phyloP scores from a whole-genome alignment of 2,797 vertebrate species.

The Tragelaphus eurycerus region DNA sequence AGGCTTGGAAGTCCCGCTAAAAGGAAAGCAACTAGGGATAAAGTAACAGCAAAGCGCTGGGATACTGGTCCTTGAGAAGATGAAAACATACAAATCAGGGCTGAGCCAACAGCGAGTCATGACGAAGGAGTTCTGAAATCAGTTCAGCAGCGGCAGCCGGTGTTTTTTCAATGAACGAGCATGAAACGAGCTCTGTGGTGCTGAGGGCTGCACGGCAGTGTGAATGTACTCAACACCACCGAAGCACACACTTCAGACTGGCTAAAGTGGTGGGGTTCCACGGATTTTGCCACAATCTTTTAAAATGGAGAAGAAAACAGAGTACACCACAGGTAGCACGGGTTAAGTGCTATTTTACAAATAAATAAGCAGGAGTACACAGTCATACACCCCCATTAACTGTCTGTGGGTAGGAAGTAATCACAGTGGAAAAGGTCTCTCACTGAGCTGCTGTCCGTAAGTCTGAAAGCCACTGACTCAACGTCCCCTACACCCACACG shows the following conservation, averaged over 20 bases:
- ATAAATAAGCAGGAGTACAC: not conserved
- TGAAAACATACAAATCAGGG: not conserved
- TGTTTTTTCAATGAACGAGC: not conserved
- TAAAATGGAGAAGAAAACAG: not conserved
- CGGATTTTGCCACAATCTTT: not conserved
- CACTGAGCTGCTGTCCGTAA: not conserved
- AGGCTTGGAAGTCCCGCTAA: not conserved
- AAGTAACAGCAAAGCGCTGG: not conserved
- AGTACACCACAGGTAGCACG: not conserved
- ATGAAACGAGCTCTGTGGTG: not conserved
- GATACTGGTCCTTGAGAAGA: not conserved
- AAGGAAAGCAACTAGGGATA: not conserved
- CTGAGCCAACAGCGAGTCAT: not conserved
- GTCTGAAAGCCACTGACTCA: not conserved
- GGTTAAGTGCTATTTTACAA: not conserved
- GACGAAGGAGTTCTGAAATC: not conserved
- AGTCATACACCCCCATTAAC: not conserved
- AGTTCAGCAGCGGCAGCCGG: not conserved
- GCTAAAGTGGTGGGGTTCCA: not conserved
- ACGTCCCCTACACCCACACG: not conserved
- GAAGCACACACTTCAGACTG: not conserved
- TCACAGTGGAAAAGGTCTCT: not conserved
- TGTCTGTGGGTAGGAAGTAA: not conserved
- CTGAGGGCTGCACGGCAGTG: no score
- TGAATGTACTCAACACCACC: not conserved